These are phyloP conservation scores for Phalera bucephala DNA, from an alignment of 2,888 invertebrate species.

Conservation along the genomic window DNA sequence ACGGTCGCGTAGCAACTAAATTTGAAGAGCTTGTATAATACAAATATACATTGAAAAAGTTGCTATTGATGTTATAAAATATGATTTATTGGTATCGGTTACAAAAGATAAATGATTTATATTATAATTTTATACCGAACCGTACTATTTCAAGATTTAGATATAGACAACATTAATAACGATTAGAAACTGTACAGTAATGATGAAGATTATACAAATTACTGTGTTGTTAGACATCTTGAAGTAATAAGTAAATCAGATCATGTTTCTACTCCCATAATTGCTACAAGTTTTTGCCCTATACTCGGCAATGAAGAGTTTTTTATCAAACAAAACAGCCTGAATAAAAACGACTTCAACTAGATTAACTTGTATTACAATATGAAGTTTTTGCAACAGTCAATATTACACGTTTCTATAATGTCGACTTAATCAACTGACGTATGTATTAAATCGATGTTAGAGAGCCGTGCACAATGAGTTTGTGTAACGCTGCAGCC, in stretches of 20 bases:
- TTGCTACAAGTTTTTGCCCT: not conserved
- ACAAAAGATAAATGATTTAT: too few relatives aligned
- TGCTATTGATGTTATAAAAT: too few relatives aligned
- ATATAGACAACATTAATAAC: too few relatives aligned
- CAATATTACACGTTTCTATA: not conserved
- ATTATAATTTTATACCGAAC: too few relatives aligned
- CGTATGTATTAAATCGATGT: not conserved
- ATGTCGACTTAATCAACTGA: not conserved
- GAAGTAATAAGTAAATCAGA: not conserved
- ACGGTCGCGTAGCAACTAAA: not conserved
- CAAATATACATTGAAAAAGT: too few relatives aligned
- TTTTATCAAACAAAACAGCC: not conserved
- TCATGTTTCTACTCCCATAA: not conserved
- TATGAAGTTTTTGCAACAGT: not conserved
- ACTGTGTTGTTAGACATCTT: too few relatives aligned
- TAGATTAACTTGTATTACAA: not conserved
- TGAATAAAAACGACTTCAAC: not conserved
- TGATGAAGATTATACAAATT: too few relatives aligned
- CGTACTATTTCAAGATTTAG: too few relatives aligned
- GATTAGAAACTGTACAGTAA: too few relatives aligned
- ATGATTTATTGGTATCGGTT: too few relatives aligned
- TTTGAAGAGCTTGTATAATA: not conserved
- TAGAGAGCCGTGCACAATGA: not conserved
- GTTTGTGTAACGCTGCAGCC: not conserved
- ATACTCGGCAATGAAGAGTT: not conserved